Base-by-base conservation (phyloP, 1,140 invertebrate species). In the Sipha flava region DNA sequence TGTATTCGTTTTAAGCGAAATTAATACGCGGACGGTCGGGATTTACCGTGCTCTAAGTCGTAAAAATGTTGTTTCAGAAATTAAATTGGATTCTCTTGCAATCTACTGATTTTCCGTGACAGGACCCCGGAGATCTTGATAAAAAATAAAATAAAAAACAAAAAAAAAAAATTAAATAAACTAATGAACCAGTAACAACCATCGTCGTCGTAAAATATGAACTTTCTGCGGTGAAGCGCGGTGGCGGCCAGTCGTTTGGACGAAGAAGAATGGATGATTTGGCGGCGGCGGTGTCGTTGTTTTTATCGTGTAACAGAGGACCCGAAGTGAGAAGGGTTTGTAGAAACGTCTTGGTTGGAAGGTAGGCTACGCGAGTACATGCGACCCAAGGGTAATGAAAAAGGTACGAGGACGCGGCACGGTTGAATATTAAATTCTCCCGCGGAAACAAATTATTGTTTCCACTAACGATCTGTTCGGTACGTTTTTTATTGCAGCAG, bases 371-470 rank as follows among this genome's bases (percentile, higher is more conserved):
- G n/a, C n/a, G n/a, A n/a, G n/a, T n/a, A n/a, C n/a, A n/a, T n/a
- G n/a, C n/a, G n/a, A n/a, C n/a, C n/a, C n/a, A n/a, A n/a, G n/a
- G n/a, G n/a, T n/a, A n/a, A n/a, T n/a, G 62, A 37, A 21, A n/a
- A 7, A n/a, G 34, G 21, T n/a, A n/a, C n/a, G 64, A n/a, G 26
- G 34, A 6, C 21, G 62, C 7, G 62, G 18, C 14, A 31, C 26
- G 31, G 45, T 54, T 75, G 72, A 75, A 75, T 75, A 75, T 75
- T 75, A 75, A 75, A 75, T 75, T 75, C 72, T 75, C 47, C 34
- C n/a, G 47, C 37, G 72, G 72, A 75, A 75, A 75, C 72, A 75
- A 75, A 75, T 75, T 52, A 75, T 75, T 75, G 72, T 75, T 75
- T 52, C 72, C 72, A 14, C 72, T 75, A 75, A 75, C 72, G 72